Percentiles rank a stretch among this genome's conserved stretches.
phyloP scores from a whole-genome alignment of 2,113 vertebrate genomes.

The Poeciliopsis turrubarensis region DNA sequence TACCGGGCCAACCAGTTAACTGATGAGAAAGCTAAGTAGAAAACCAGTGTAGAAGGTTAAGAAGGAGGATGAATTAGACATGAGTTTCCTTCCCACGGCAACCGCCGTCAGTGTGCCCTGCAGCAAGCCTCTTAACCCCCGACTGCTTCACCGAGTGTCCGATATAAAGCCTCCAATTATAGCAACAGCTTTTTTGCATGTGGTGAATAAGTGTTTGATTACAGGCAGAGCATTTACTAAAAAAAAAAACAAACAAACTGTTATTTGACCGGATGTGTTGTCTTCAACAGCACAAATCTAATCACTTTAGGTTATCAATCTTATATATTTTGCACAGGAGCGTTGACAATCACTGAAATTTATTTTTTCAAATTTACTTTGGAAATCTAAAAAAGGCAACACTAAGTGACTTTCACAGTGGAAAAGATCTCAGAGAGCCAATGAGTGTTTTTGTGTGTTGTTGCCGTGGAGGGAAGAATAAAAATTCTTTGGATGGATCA shows the following conservation, averaged over 20 bases:
- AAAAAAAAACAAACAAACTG: not conserved
- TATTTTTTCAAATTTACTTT: slow-evolving; percentile 4
- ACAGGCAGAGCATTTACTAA: not conserved
- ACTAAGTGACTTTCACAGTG: not conserved
- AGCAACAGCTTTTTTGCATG: not conserved
- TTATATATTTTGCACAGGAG: not conserved
- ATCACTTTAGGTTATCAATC: not conserved
- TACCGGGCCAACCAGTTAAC: slow-evolving; percentile 4
- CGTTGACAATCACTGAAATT: not conserved
- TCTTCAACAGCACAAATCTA: not conserved
- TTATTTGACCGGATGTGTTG: not conserved
- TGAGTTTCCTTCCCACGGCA: slow-evolving; percentile 21
- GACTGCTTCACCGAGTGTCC: slow-evolving; percentile 6
- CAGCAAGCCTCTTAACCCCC: slow-evolving; percentile 39
- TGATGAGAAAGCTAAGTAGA: slow-evolving; percentile 11
- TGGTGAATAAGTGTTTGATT: not conserved
- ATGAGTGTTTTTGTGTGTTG: not conserved
- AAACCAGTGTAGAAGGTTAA: slow-evolving; percentile 7
- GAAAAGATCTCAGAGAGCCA: not conserved
- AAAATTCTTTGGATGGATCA: slow-evolving; percentile 21
- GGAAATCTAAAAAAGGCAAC: not conserved
- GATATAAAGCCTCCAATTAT: slow-evolving; percentile 29
- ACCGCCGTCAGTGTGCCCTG: slow-evolving; percentile 24
- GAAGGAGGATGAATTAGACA: slow-evolving; percentile 26
- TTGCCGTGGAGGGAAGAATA: not conserved